phyloP scores from a whole-genome alignment of 2,113 vertebrate genomes.

The Phaetusa simplex region DNA sequence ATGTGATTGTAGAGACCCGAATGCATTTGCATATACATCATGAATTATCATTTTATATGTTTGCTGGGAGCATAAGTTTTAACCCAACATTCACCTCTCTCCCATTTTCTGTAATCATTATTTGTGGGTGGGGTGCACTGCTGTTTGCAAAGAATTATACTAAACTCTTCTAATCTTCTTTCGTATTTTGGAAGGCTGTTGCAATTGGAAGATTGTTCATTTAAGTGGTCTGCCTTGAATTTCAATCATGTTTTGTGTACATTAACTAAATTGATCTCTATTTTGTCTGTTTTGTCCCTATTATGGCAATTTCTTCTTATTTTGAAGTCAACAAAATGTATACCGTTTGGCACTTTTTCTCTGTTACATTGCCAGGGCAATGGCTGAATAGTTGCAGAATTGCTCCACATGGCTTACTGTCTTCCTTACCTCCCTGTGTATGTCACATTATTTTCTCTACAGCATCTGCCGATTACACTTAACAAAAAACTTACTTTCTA shows the following conservation, averaged over 20 bases:
- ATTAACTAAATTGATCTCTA: not conserved
- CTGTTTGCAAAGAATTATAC: not conserved
- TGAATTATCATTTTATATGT: not conserved
- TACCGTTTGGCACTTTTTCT: not conserved
- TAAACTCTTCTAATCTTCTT: not conserved
- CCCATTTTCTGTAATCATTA: not conserved
- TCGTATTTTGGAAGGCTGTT: not conserved
- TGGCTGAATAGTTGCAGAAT: not conserved
- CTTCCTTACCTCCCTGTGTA: not conserved
- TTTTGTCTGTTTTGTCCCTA: not conserved
- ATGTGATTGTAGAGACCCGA: fast-evolving
- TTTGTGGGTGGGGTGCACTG: not conserved
- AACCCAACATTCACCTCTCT: not conserved
- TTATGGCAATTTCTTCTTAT: not conserved
- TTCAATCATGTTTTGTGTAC: not conserved
- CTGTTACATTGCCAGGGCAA: not conserved
- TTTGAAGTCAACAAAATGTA: not conserved
- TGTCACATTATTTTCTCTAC: not conserved
- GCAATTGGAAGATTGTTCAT: not conserved
- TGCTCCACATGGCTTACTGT: not conserved
- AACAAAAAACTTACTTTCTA: not conserved
- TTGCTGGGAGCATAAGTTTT: not conserved
- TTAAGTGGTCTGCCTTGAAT: not conserved
- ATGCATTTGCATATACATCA: not conserved
- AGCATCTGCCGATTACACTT: not conserved